Base-by-base conservation (phyloP, 2,888 invertebrate species). In the Zonitis immaculata region DNA sequence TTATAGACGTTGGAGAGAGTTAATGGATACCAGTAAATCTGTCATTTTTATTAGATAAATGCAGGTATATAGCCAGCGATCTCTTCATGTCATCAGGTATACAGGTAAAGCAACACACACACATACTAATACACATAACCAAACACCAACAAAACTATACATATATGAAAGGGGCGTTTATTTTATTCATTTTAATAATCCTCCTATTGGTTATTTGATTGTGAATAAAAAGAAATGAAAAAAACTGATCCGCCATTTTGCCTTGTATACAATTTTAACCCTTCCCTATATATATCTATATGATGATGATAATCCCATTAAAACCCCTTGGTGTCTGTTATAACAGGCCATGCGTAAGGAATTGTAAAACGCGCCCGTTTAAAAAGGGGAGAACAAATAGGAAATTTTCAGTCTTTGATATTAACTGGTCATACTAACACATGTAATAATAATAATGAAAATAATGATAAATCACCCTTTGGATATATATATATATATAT, bases 301-400 rank as follows among this genome's bases (percentile, higher is more conserved):
- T 14, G 32, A 32, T 32, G 32, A 32, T 76, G 73, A 76, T 76
- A 76, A 76, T 76, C 76, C 73, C 75, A 73, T 76, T 76, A 76
- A 72, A 70, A 35, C 35, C 35, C 35, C 69, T 71, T 73, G 75
- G 74, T 73, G 75, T 73, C 75, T 72, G 71, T 69, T 67, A 66
- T 67, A 70, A 63, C 68, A 70, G 69, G 69, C 73, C 68, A 70
- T 73, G 76, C 75, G 75, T 73, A 74, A 69, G 67, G 66, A 67
- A 67, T 65, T 35, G 35, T 35, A 35, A 35, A 66, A 66, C 60
- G 59, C 59, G 58, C n/a, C n/a, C 61, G 64, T 66, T 67, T 64
- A 64, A 68, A 65, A 66, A 66, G 67, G 70, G 65, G 59, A 57
- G 57, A 64, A 65, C 35, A 18, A 35, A 59, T 58, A 60, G 64